Evolutionary conservation across 2,113 vertebrate genomes (phyloP).

Genomic region (Paedocypris sp.): DNA sequence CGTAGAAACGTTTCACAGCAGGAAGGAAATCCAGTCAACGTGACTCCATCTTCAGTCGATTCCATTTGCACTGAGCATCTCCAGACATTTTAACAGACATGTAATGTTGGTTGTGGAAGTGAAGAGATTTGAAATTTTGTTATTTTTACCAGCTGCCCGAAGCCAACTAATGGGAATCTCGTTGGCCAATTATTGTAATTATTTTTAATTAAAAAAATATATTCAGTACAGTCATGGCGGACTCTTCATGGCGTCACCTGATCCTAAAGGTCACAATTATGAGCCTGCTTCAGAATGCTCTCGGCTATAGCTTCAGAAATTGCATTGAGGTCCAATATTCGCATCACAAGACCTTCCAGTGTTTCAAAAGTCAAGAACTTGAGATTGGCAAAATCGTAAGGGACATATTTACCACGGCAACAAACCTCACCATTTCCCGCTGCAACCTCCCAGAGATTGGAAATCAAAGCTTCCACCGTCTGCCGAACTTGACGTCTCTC

Average conservation of each 20-base stretch:
- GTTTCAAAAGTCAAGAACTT: constrained; percentile 37
- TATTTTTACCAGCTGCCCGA: not conserved
- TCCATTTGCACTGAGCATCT: too few species aligned
- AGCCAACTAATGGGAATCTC: not conserved
- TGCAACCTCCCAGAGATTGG: constrained; percentile 27
- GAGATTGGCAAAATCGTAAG: constrained; percentile 35
- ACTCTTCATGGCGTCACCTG: constrained; percentile 8
- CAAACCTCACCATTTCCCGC: constrained; percentile 41
- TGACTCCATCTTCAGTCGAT: too few species aligned
- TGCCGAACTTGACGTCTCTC: constrained; percentile 45
- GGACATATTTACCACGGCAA: constrained; percentile 43
- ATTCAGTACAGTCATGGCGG: too few species aligned
- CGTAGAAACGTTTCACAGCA: too few species aligned
- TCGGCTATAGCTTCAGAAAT: constrained; percentile 61
- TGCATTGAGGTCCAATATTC: constrained; percentile 48
- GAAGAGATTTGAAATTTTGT: not conserved
- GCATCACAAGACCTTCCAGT: constrained; percentile 41
- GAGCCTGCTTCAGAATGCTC: constrained; percentile 21
- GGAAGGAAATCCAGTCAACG: too few species aligned
- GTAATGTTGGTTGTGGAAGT: too few species aligned
- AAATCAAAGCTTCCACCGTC: constrained; percentile 37
- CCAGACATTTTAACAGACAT: too few species aligned
- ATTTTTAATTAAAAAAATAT: too few species aligned
- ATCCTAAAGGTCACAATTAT: constrained; percentile 19
- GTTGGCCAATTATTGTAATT: too few species aligned